Percentiles rank a stretch among this genome's conserved stretches.
These are phyloP conservation scores for Gisinianus flammeolus DNA, from an alignment of 2,888 invertebrate genomes.

Conservation along the genomic window DNA sequence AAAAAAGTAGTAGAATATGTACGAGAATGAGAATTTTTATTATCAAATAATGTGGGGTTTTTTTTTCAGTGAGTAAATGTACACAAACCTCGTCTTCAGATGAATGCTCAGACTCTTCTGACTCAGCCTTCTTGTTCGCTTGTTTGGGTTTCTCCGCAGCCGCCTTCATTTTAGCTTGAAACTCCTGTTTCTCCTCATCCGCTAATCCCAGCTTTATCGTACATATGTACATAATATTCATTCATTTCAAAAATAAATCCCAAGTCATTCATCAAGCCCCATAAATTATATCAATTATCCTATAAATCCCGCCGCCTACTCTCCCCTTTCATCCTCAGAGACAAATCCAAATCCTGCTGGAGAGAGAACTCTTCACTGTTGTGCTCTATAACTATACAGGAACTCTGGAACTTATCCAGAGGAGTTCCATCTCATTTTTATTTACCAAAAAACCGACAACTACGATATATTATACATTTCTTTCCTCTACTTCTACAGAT, in stretches of 20 bases:
- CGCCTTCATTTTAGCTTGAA: constrained; percentile 57
- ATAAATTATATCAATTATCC: constrained; percentile 22
- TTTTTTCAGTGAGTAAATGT: no score
- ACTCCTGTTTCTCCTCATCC: constrained; percentile 59
- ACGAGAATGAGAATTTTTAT: no score
- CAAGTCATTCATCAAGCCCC: constrained; percentile 31
- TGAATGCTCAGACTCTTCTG: constrained; percentile 69
- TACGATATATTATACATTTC: no score
- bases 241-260: constrained; percentile 30
- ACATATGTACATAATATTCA: background rate
- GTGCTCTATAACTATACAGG: no score
- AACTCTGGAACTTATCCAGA: no score
- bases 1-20: no score
- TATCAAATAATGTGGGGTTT: no score
- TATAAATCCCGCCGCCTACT: background rate
- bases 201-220: constrained; percentile 59
- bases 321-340: background rate
- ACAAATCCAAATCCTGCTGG: no score
- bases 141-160: constrained; percentile 48
- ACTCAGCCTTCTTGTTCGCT: constrained; percentile 54
- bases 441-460: no score
- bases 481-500: no score
- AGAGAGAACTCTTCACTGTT: no score
- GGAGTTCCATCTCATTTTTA: no score
- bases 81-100: constrained; percentile 66